A percentile compares a stretch with the other conserved stretches of the same genome.
Conservation (phyloP, 2,888 invertebrate species). For the Drosophila villosipedis region DNA sequence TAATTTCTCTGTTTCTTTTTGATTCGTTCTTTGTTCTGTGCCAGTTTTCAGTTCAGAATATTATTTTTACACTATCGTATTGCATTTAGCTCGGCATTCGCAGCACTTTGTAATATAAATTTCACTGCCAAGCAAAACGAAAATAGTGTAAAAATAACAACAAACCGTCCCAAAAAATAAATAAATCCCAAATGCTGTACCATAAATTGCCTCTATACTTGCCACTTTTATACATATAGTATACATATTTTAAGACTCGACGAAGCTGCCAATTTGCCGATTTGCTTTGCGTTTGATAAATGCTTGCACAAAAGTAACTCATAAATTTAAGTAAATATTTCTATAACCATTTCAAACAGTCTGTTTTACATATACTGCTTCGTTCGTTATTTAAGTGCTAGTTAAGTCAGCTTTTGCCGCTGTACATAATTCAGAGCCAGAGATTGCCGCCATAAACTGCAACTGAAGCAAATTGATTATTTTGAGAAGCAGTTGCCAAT, state of each 20-base stretch:
- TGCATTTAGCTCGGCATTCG: slow-evolving; percentile 49
- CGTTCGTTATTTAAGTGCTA: slow-evolving; percentile 27
- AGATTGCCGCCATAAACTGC: slow-evolving; percentile 21
- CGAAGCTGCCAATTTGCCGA: slow-evolving; percentile 32
- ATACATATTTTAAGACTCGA: slow-evolving; percentile 31
- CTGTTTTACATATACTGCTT: slow-evolving; percentile 32
- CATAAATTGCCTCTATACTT: slow-evolving; percentile 40
- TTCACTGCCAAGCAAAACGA: slow-evolving; percentile 55
- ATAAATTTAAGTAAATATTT: slow-evolving; percentile 20
- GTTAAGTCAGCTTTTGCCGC: slow-evolving; percentile 33
- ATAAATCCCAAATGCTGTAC: slow-evolving; percentile 37
- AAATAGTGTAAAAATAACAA: slow-evolving; percentile 64
- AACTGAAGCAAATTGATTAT: slow-evolving; percentile 17
- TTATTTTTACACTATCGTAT: slow-evolving; percentile 76
- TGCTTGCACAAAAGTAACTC: slow-evolving; percentile 34
- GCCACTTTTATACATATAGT: slow-evolving; percentile 22
- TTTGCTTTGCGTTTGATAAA: slow-evolving; percentile 54
- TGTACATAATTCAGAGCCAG: slow-evolving; percentile 43
- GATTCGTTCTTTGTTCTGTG: slow-evolving; percentile 19
- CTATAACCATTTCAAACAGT: slow-evolving; percentile 1
- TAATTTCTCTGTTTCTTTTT: slow-evolving; percentile 25
- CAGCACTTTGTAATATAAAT: slow-evolving; percentile 69
- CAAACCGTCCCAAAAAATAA: slow-evolving; percentile 3
- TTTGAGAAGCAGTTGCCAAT: slow-evolving; percentile 23
- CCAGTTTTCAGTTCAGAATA: slow-evolving; percentile 32